A percentile compares a stretch with the other conserved stretches of the same genome.
phyloP scores from a whole-genome alignment of 2,888 invertebrate species.

The Mayetiola destructor region DNA sequence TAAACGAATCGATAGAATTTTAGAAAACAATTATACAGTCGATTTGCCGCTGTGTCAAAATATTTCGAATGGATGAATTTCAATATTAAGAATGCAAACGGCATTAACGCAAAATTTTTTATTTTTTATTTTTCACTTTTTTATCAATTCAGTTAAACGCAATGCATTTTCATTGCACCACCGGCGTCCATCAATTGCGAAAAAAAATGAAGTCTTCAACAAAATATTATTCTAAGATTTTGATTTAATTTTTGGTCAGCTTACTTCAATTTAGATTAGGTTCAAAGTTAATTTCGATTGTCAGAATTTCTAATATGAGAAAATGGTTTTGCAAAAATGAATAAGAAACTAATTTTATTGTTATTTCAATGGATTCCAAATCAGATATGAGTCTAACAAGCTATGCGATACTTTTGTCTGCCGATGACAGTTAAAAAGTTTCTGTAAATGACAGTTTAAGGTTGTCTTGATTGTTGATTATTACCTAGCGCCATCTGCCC shows the following conservation, averaged over 20 bases:
- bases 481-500: not conserved
- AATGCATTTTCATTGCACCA: slow-evolving; percentile 3
- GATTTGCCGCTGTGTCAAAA: slow-evolving; percentile 1
- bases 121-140: not conserved
- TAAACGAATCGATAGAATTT: not conserved
- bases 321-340: too few species aligned
- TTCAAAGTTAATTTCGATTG: too few species aligned
- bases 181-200: not conserved
- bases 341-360: too few species aligned
- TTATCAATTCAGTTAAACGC: not conserved
- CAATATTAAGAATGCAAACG: not conserved
- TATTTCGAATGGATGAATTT: slow-evolving; percentile 1
- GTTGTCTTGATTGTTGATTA: not conserved
- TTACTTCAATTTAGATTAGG: too few species aligned
- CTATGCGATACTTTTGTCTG: not conserved
- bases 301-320: too few species aligned
- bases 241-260: too few species aligned
- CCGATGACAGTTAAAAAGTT: slow-evolving; percentile 1
- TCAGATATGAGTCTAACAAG: too few species aligned
- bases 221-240: too few species aligned
- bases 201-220: not conserved
- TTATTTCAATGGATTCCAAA: too few species aligned
- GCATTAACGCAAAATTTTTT: not conserved
- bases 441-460: not conserved
- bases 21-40: not conserved